phyloP scores from a whole-genome alignment of 2,888 invertebrate species.

The Agriopis aurantiaria region DNA sequence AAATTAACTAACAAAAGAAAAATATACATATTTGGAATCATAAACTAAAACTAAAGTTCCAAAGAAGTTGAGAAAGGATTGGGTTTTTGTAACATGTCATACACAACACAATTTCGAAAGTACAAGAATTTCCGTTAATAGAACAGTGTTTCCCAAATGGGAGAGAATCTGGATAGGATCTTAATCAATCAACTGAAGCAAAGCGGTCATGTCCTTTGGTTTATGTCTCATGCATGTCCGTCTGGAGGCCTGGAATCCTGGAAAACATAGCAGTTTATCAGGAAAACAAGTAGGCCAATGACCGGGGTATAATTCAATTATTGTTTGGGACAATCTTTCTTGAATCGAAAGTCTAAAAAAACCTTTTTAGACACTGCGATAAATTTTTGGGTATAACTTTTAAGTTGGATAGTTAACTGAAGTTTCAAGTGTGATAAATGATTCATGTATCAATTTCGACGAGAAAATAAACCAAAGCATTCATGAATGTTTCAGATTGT shows the following conservation, averaged over 20 bases:
- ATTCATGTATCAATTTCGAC: too few species aligned
- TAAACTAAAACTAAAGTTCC: too few species aligned
- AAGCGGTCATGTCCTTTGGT: constrained; percentile 15
- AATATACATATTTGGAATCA: too few species aligned
- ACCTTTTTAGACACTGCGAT: constrained; percentile 11
- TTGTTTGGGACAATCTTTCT: constrained; percentile 21
- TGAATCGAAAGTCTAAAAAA: constrained; percentile 14
- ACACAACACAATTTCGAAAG: not conserved
- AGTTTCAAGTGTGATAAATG: too few species aligned
- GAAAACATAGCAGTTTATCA: constrained; percentile 2
- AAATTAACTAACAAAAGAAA: too few species aligned
- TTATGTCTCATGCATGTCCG: constrained; percentile 23
- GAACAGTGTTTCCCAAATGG: not conserved
- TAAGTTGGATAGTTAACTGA: not conserved
- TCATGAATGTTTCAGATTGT: not conserved
- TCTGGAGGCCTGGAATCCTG: constrained; percentile 1
- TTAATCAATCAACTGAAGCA: constrained; percentile 19
- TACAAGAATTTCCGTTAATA: not conserved
- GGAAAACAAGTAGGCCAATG: constrained; percentile 19
- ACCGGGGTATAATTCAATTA: constrained; percentile 30
- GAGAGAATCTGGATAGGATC: constrained; percentile 8
- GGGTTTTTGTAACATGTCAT: not conserved
- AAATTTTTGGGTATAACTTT: not conserved
- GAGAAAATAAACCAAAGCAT: too few species aligned
- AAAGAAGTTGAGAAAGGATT: not conserved